Conservation (phyloP, 2,888 invertebrate genomes). For the Holacanthella duospinosa region DNA sequence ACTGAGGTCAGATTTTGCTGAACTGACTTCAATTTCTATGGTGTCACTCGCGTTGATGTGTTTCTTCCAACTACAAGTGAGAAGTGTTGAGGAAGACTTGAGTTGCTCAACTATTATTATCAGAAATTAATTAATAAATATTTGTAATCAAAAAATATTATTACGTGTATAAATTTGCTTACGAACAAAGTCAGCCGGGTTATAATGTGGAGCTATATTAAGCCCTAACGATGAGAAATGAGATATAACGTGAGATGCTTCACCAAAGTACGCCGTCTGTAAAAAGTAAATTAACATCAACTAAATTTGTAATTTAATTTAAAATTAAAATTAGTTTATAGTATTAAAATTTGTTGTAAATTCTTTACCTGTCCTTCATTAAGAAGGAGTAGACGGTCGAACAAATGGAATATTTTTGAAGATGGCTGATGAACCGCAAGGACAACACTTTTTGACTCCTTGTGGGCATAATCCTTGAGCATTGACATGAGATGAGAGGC, state of each 20-base stretch:
- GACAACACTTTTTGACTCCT: conserved; percentile 66
- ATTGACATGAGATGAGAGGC: conserved; percentile 62
- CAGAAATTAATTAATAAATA: conserved; percentile 32
- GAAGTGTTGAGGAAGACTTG: conserved; percentile 46
- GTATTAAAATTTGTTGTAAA: not conserved
- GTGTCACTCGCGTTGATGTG: conserved; percentile 26
- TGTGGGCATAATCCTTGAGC: conserved; percentile 60
- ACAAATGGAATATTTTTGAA: conserved; percentile 55
- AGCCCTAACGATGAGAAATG: conserved; percentile 62
- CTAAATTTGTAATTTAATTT: no score
- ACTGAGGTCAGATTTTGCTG: conserved; percentile 29
- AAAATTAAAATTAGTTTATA: not conserved
- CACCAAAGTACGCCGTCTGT: conserved; percentile 64
- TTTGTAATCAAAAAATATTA: not conserved
- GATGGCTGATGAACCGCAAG: conserved; percentile 67
- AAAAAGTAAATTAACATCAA: conserved; percentile 14
- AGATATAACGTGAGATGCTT: conserved; percentile 57
- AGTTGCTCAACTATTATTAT: conserved; percentile 71
- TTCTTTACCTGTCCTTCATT: conserved; percentile 49
- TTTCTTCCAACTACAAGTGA: conserved; percentile 32
- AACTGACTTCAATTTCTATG: conserved; percentile 27
- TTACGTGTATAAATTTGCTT: conserved; percentile 41
- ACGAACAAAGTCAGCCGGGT: conserved; percentile 75
- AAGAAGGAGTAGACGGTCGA: conserved; percentile 60
- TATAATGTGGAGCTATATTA: conserved; percentile 62